phyloP scores from a whole-genome alignment of 1,140 invertebrate genomes.

The Papilio xuthus region DNA sequence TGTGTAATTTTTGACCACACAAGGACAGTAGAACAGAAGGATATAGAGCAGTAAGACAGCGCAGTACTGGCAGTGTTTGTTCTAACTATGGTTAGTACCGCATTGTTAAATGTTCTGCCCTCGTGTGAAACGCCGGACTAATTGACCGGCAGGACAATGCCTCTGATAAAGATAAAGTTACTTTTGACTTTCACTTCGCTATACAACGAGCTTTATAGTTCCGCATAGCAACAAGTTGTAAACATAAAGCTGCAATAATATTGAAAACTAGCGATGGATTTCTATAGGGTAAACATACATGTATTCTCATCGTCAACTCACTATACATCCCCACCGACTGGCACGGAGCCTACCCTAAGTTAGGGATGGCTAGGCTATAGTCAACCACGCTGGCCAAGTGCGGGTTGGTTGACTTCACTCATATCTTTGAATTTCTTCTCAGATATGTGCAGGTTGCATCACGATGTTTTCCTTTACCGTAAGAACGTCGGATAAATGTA shows the following conservation, averaged over 20 bases:
- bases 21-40: background rate
- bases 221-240: background rate
- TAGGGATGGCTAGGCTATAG: no score
- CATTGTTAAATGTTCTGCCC: background rate
- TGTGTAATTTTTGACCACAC: conserved; percentile 5
- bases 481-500: no score
- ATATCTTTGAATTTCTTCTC: no score
- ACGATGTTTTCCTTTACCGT: no score
- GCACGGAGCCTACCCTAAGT: no score
- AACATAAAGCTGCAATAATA: background rate
- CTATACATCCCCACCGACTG: no score
- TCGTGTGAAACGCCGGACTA: conserved; percentile 39
- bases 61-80: background rate
- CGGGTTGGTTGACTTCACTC: no score
- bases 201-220: background rate
- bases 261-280: no score
- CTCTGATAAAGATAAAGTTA: conserved; percentile 35
- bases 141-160: conserved; percentile 41
- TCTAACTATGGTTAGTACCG: background rate
- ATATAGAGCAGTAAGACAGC: background rate
- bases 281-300: no score
- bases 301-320: no score
- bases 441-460: no score
- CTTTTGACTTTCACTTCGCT: conserved; percentile 38
- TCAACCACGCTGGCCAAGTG: no score